A percentile compares a stretch with the other conserved stretches of the same genome.
Evolutionary conservation across 2,888 invertebrate species (phyloP).

Genomic region (Napeogenes sylphis): DNA sequence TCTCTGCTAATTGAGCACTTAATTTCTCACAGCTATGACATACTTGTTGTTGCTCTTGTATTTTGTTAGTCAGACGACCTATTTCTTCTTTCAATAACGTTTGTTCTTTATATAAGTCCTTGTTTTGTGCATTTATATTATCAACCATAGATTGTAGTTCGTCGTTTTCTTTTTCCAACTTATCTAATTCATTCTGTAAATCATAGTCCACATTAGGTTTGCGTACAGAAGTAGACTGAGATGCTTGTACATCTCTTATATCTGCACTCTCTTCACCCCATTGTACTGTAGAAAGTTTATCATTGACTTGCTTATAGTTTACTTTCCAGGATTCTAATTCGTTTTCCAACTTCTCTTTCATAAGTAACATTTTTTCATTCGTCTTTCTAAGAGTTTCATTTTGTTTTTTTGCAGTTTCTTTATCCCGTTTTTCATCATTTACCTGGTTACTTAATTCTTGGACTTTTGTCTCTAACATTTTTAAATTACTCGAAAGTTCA

Average conservation of each 20-base stretch:
- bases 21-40: conserved; percentile 17
- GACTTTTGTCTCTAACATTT: conserved; percentile 80
- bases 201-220: conserved; percentile 37
- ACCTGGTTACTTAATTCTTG: conserved; percentile 77
- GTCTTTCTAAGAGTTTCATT: conserved; percentile 85
- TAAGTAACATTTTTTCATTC: conserved; percentile 86
- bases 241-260: background rate
- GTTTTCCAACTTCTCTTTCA: conserved; percentile 88
- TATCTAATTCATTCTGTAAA: conserved; percentile 52
- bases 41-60: conserved; percentile 6
- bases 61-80: conserved; percentile 6
- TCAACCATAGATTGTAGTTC: conserved; percentile 60
- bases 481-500: conserved; percentile 84
- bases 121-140: conserved; percentile 54
- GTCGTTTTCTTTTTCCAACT: conserved; percentile 70
- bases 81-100: conserved; percentile 50
- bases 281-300: conserved; percentile 77
- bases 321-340: conserved; percentile 85
- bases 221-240: conserved; percentile 18
- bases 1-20: conserved; percentile 20
- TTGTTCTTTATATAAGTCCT: conserved; percentile 46
- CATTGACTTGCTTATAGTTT: conserved; percentile 82
- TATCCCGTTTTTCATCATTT: conserved; percentile 81
- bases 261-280: conserved; percentile 25
- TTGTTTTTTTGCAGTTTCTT: conserved; percentile 81